Evolutionary conservation across 2,113 vertebrate genomes (phyloP).

Genomic region (Pandion haliaetus): DNA sequence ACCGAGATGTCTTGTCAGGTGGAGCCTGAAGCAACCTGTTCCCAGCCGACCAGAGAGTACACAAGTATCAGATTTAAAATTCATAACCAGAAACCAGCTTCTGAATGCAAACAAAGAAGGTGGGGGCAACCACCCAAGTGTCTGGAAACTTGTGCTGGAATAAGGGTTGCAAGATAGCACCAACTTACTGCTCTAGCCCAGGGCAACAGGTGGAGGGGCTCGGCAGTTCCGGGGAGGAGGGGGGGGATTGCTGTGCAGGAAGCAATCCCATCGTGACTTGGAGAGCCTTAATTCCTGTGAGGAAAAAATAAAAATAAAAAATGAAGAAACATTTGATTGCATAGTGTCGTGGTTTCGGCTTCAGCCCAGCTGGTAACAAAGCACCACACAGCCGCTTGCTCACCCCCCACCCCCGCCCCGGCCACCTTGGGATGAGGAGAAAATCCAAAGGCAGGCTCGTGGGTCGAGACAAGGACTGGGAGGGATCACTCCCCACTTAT

Average conservation of each 20-base stretch:
- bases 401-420: no score
- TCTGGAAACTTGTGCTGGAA: background rate
- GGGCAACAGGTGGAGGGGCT: background rate
- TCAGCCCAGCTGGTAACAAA: no score
- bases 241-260: background rate
- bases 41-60: background rate
- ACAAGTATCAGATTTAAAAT: background rate
- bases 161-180: background rate
- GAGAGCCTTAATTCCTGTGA: background rate
- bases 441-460: no score
- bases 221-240: background rate
- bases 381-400: no score
- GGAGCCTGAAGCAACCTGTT: background rate
- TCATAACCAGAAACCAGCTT: background rate
- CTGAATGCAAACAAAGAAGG: background rate
- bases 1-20: background rate
- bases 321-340: background rate
- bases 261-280: accelerated
- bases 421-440: no score
- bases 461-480: no score
- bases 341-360: no score
- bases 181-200: background rate
- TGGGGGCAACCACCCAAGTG: background rate
- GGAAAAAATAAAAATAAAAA: background rate
- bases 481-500: no score